Evolutionary conservation across 2,797 vertebrate genomes (phyloP).

Genomic region (Schizopygopsis pylzovi): DNA sequence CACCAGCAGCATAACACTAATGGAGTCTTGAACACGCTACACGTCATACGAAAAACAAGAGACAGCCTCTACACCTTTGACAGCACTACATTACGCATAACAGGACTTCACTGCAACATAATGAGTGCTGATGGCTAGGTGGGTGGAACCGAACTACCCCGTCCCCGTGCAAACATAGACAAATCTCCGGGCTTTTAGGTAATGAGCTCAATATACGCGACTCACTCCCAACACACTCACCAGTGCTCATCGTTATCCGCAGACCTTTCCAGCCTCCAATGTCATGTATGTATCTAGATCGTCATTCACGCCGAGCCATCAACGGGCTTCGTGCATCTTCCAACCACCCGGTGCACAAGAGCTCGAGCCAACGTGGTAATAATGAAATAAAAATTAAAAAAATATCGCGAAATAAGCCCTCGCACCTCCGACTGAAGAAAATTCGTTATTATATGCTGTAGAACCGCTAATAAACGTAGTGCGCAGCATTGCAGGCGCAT

Average conservation of each 20-base stretch:
- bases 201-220: constrained; percentile 12
- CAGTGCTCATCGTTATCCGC: constrained; percentile 77
- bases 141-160: background rate
- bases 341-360: constrained; percentile 21
- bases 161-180: background rate
- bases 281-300: constrained; percentile 59
- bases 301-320: constrained; percentile 51
- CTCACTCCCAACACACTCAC: constrained; percentile 63
- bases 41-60: background rate
- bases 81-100: constrained; percentile 29
- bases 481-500: constrained; percentile 24
- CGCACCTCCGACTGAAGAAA: background rate
- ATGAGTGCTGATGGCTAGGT: constrained; percentile 33
- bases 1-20: background rate
- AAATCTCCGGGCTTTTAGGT: background rate
- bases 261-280: constrained; percentile 59
- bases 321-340: constrained; percentile 42
- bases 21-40: background rate
- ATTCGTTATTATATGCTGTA: background rate
- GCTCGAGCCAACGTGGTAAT: background rate
- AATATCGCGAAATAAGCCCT: background rate
- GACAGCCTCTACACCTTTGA: background rate
- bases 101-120: constrained; percentile 58
- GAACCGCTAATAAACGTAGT: background rate
- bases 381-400: background rate